Percentiles rank a stretch among this genome's conserved stretches.
Evolutionary conservation across 2,113 vertebrate species (phyloP).

Genomic region (Procavia capensis): DNA sequence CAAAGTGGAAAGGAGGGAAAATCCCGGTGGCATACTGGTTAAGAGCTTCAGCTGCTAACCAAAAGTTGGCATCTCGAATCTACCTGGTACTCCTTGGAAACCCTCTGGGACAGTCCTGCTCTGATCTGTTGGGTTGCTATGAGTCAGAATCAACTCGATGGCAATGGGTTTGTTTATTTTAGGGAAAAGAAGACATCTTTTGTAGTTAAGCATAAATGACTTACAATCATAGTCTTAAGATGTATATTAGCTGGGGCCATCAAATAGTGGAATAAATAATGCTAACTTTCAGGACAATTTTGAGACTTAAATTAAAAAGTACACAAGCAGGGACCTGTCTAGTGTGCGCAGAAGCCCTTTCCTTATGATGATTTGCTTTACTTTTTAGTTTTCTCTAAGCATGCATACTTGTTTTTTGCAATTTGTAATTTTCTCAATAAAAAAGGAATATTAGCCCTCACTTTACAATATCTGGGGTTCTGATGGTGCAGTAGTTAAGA

Average conservation of each 20-base stretch:
- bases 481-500: no score
- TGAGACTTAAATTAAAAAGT: background rate
- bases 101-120: no score
- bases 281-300: background rate
- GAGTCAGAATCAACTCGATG: no score
- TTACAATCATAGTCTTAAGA: background rate
- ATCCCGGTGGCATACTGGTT: no score
- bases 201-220: background rate
- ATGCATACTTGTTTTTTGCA: background rate
- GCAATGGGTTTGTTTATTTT: no score
- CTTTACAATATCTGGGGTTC: background rate
- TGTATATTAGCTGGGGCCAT: background rate
- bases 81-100: no score
- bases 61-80: no score
- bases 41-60: no score
- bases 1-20: no score
- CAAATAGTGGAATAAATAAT: background rate
- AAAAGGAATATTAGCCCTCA: background rate
- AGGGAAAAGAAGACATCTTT: background rate
- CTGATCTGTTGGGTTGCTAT: no score
- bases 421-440: background rate
- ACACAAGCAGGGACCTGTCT: background rate
- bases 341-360: fast-evolving
- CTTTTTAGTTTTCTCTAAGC: background rate
- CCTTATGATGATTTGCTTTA: background rate